Base-by-base conservation (phyloP, 2,113 vertebrate genomes). In the Verasper variegatus region DNA sequence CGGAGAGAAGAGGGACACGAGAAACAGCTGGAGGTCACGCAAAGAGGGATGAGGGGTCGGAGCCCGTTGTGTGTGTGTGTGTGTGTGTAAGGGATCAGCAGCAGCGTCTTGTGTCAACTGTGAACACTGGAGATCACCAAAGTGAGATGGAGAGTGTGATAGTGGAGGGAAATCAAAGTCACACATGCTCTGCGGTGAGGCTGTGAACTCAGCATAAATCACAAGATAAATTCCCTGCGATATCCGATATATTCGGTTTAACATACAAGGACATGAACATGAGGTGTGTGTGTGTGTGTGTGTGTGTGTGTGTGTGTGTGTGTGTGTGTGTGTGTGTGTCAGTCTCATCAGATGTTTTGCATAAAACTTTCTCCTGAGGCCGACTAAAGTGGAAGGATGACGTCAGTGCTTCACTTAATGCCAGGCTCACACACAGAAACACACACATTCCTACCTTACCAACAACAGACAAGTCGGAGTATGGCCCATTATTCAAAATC, bases 331-430 rank as follows among this genome's bases (percentile, higher is more conserved):
- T 74, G 35, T 71, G 24, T 51, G 73, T 47, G 65, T 61, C 37
- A 20, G 37, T 10, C 26, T 60, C 63, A 72, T 80, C 88, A 83
- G 64, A 84, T 90, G 89, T 82, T 90, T 90, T 87, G 78, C 65
- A 63, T 91, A 88, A 86, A 67, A 57, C 58, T 51, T 59, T 74
- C 40, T 42, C 57, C 54, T 88, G 47, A 69, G 76, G 73, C 78
- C 64, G 56, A 63, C 56, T 86, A 78, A 86, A 74, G 80, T 61
- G 74, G 77, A 88, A 84, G 58, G 64, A 85, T 92, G 88, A 93
- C 62, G 80, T 94, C 88, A 92, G n/a, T 52, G 65, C 82, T 84
- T 66, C 40, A 58, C 72, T 79, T 74, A 61, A 68, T 85, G 80
- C 78, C 80, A 81, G 55, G 23, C 21, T 4, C 73, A 12, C 15